Base-by-base conservation (phyloP, 1,140 invertebrate species). In the Nautilus pompilius region DNA sequence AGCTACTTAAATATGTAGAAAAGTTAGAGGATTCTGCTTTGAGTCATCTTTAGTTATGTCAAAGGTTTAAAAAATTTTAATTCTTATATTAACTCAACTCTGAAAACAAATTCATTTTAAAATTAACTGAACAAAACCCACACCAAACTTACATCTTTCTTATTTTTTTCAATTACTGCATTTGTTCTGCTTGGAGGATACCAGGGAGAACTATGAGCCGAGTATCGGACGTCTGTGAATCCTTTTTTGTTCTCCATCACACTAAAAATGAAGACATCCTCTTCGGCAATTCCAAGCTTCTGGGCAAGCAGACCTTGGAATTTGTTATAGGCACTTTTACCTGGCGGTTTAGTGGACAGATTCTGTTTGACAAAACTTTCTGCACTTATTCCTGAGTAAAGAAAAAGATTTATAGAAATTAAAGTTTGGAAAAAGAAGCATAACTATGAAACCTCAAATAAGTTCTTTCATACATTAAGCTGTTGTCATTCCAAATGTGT, bases 221-320 rank as follows among this genome's bases (percentile, higher is more conserved):
- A 89, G 81, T 96, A 99, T 71, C 95, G 86, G 4, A 98, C 87
- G 79, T 99, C 96, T 0, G 75, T 64, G 45, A 68, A 71, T 20
- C 58, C 59, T 26, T 41, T 30, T 3, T 64, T 59, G 24, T 63
- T 74, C 30, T 76, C 72, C 67, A 71, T 73, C 2, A 98, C 93
- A 83, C 93, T 96, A 74, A 98, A 97, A 30, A 99, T 90, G 73
- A 98, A 95, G 6, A 99, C 92, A 80, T 96, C 96, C 63, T 95
- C 91, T 49, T 88, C 83, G 57, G 92, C 89, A 0, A 90, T 92
- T 8, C 62, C 51, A 34, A 98, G 84, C 74, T 93, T 90, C 0
- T 91, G 85, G 2, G 96, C 83, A 48, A 88, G 90, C 82, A 94
- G 93, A 66, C 93, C 91, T 70, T 90, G 87, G 69, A 98, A 94